Base-by-base conservation (phyloP, 2,888 invertebrate species). In the Lasioglossum marginatum region DNA sequence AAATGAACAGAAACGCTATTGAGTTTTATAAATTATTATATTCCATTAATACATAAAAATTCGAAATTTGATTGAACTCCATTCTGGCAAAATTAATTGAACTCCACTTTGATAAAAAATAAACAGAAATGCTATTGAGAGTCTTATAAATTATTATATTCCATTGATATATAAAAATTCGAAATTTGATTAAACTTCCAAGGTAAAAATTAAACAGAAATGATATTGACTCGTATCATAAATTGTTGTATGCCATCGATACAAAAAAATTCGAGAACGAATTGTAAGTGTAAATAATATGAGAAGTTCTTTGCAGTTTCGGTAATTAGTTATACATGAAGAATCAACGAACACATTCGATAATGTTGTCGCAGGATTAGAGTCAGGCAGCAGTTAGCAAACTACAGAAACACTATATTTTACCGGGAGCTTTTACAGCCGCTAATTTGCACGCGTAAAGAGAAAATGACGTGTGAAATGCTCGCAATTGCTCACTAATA, bases 391-490 rank as follows among this genome's bases (percentile, higher is more conserved):
- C 2, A 31, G 31, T 31, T 31, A 16, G 6, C 31, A 19, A 63
- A 63, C 31, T 5, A 5, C 6, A 63, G 60, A 31, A 63, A 31
- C 31, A 6, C 16, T 16, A 31, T 31, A 63, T 63, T 63, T 63
- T 63, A 63, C 16, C 63, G 31, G 8, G 19, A 63, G 63, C 63
- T 63, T 63, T 63, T 63, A 63, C 63, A 63, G 8, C 31, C 63
- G 8, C 31, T 63, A 63, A 63, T 63, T 63, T 31, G 63, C 19
- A 2, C 31, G 14, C 63, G 6, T 63, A 63, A 63, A 31, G 63
- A 31, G 63, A 63, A 63, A 63, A 63, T 63, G 31, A 63, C 63
- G 63, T 63, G 63, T 31, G 31, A 63, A 63, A 63, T 63, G 63
- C 63, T 6, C 31, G 63, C 5, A 14, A 63, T 31, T 16, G 63